phyloP scores from a whole-genome alignment of 1,140 invertebrate genomes.

The Cepaea nemoralis region DNA sequence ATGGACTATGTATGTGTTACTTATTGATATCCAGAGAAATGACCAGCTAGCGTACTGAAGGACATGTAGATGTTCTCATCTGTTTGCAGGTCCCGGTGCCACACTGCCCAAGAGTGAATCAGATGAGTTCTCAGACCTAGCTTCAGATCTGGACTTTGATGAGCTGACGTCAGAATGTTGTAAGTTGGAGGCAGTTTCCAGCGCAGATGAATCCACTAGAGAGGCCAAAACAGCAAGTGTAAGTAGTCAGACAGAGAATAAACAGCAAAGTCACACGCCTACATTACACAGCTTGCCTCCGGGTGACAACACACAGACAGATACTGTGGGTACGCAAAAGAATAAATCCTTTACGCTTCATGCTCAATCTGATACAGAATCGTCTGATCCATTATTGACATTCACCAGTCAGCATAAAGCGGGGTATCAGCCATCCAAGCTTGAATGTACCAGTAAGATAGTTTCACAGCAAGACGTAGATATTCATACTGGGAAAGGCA shows the following conservation, averaged over 20 bases:
- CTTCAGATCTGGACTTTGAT: slow-evolving; percentile 49
- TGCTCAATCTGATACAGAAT: too few relatives aligned
- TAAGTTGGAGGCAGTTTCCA: slow-evolving; percentile 55
- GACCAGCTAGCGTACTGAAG: too few relatives aligned
- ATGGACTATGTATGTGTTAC: too few relatives aligned
- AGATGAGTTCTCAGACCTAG: slow-evolving; percentile 49
- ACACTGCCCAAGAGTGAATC: slow-evolving; percentile 50
- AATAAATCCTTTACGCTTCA: too few relatives aligned
- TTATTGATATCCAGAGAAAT: too few relatives aligned
- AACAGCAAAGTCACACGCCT: slow-evolving; percentile 59
- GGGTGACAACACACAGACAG: too few relatives aligned
- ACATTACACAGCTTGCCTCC: slow-evolving; percentile 62
- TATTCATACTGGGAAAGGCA: slow-evolving; percentile 48
- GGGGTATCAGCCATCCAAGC: too few relatives aligned
- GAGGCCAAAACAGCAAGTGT: slow-evolving; percentile 12
- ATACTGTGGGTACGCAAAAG: too few relatives aligned
- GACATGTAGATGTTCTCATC: neutral
- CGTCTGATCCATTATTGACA: too few relatives aligned
- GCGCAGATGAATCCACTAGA: slow-evolving; percentile 49
- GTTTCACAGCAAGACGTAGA: too few relatives aligned
- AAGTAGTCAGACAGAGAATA: slow-evolving; percentile 22
- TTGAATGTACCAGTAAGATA: too few relatives aligned
- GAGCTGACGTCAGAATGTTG: slow-evolving; percentile 68
- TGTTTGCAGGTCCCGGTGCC: slow-evolving; percentile 45
- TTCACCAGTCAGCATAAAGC: too few relatives aligned